Evolutionary conservation across 1,140 invertebrate genomes (phyloP).

Genomic region (Apolygus lucorum): DNA sequence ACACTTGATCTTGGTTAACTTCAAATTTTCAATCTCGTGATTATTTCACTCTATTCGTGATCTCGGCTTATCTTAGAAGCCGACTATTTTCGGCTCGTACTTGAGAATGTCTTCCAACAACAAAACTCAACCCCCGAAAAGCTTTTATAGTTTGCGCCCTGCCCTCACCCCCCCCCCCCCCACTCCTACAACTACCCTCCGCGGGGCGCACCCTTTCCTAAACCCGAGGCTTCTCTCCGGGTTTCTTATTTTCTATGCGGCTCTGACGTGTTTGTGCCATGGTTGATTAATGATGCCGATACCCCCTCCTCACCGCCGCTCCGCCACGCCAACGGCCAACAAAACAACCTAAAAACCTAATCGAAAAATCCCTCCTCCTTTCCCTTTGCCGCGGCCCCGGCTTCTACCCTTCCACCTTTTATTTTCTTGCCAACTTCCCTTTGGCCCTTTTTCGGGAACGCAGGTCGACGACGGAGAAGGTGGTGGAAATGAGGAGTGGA

Average conservation of each 20-base stretch:
- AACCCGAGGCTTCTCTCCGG: conserved; percentile 16
- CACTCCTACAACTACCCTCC: no score
- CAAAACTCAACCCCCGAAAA: neutral
- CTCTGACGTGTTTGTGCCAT: conserved; percentile 25
- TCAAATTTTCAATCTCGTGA: no score
- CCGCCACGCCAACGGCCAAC: conserved; percentile 14
- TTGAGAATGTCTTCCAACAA: no score
- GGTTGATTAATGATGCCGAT: conserved; percentile 25
- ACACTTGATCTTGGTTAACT: no score
- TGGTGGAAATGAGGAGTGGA: no score
- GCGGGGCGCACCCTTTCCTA: conserved; percentile 27
- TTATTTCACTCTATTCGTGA: no score
- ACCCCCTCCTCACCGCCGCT: conserved; percentile 1
- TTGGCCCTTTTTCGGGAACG: no score
- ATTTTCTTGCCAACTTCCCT: neutral
- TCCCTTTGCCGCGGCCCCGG: neutral
- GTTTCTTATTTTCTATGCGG: conserved; percentile 28
- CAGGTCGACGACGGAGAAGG: no score
- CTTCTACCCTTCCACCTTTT: neutral
- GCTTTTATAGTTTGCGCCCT: conserved; percentile 21
- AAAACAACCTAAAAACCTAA: conserved; percentile 29
- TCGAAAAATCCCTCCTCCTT: conserved; percentile 24
- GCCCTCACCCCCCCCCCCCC: conserved; percentile 25
- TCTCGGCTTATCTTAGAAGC: no score
- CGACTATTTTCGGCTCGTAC: no score